Evolutionary conservation across 2,888 invertebrate species (phyloP), one percentile per base, ranked within the genome.

Genomic region (Creontiades dilutus): DNA sequence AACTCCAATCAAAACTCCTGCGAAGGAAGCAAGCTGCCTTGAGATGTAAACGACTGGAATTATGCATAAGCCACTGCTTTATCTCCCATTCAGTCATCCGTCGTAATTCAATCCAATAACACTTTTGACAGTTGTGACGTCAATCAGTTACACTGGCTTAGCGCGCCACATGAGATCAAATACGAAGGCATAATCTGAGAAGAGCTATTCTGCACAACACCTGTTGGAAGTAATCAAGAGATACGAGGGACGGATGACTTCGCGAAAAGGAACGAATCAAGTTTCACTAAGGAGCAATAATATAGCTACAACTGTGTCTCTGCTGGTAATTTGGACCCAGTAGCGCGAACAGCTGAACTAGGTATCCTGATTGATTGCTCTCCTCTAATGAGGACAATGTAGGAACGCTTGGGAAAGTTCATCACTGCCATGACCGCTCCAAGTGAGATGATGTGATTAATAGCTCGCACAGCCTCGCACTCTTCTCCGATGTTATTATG

Each of bases 121-220:
- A 23, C 23, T 68, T 68, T 27, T 68, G 68, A 68, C 68, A 68
- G 68, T 23, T 68, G 68, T 23, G 68, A 68, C 68, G 68, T 68
- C 68, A 68, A 68, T 68, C 68, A 68, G 27, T 68, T 68, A 19
- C 68, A 68, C 68, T 23, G 68, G 9, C 68, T 23, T 19, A 68
- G 68, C 68, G 68, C 68, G n/a, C n/a, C 68, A 23, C 68, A 23
- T 68, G 23, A 68, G 68, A 68, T 68, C 68, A 68, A 68, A 68
- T 27, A 68, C 68, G 68, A 68, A 68, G 19, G 68, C 68, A 16
- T 11, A 68, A 68, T 68, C 68, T 68, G 68, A 68, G 68, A 19
- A 68, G 27, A 23, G 68, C 9, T 23, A 68, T 68, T 68, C 23
- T 19, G 68, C 68, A 68, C 68, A 68, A 19, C 68, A 68, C 68